Conservation (phyloP, 2,888 invertebrate genomes). For the Ephialtes manifestator region DNA sequence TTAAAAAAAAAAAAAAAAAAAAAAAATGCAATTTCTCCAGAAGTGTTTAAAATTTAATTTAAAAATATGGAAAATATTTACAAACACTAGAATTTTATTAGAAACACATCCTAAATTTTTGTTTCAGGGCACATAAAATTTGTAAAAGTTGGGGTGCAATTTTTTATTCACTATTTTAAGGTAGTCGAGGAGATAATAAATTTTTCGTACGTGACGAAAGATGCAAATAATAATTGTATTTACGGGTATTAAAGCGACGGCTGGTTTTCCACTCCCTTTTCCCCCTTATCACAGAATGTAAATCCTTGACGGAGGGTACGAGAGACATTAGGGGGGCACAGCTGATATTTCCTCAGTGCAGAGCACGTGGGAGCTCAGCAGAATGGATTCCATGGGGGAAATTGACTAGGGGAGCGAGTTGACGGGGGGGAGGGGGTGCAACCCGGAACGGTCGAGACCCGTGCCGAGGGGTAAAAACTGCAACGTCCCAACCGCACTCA, state of each 20-base stretch:
- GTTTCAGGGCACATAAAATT: too few relatives aligned
- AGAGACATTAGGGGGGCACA: conserved; percentile 71
- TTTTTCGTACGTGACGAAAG: conserved; percentile 2
- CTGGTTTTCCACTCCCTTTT: conserved; percentile 19
- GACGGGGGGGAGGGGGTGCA: conserved; percentile 53
- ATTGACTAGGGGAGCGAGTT: conserved; percentile 66
- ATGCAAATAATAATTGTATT: conserved; percentile 29
- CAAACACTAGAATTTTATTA: neutral
- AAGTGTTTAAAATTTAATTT: too few relatives aligned
- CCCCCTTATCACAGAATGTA: conserved; percentile 30
- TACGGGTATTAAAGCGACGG: conserved; percentile 72
- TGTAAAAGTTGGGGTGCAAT: neutral
- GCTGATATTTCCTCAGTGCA: conserved; percentile 82
- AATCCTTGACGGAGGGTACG: conserved; percentile 46
- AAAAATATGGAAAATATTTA: too few relatives aligned
- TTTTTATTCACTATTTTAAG: neutral
- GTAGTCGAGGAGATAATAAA: neutral
- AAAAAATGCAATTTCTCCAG: neutral
- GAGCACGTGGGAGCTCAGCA: conserved; percentile 74
- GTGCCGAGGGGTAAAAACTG: conserved; percentile 59
- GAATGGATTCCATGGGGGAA: conserved; percentile 68
- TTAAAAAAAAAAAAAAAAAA: neutral
- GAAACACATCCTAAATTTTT: too few relatives aligned
- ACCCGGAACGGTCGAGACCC: conserved; percentile 26
- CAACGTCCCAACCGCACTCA: conserved; percentile 69